Conservation (phyloP, 2,113 vertebrate species). For the Rattus rattus region DNA sequence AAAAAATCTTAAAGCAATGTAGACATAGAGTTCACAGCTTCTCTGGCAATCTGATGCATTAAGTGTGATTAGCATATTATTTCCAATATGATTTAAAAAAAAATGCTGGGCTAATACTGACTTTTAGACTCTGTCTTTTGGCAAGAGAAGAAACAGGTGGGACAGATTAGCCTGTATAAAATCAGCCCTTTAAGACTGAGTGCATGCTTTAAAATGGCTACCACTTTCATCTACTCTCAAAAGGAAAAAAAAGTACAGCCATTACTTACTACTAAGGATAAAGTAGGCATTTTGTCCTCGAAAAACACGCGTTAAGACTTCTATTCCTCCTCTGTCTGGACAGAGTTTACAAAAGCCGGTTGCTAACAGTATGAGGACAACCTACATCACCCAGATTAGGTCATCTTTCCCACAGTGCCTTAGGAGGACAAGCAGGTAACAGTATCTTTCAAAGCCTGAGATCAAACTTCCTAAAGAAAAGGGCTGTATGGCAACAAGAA, state of each 20-base stretch:
- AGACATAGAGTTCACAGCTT: conserved; percentile 59
- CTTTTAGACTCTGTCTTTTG: not conserved
- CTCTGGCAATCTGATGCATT: conserved; percentile 44
- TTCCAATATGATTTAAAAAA: conserved; percentile 28
- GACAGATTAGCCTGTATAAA: conserved; percentile 41
- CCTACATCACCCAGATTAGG: conserved; percentile 46
- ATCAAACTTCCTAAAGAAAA: conserved; percentile 55
- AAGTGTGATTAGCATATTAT: not conserved
- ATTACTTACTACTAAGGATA: not conserved
- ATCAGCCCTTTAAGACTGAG: conserved; percentile 54
- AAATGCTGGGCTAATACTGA: conserved; percentile 58
- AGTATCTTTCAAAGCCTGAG: conserved; percentile 53
- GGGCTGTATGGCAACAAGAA: conserved; percentile 34
- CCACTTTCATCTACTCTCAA: conserved; percentile 60
- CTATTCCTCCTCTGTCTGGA: conserved; percentile 23
- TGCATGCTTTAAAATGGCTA: conserved; percentile 80
- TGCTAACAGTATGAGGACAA: conserved; percentile 43
- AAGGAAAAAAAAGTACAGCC: conserved; percentile 61
- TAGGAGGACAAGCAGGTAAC: conserved; percentile 62
- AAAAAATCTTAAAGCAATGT: conserved; percentile 45
- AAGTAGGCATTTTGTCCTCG: not conserved
- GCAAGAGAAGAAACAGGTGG: conserved; percentile 36
- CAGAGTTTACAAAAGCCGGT: conserved; percentile 53
- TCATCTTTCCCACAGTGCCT: conserved; percentile 52
- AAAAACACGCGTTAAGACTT: not conserved